Evolutionary conservation across 30 jellyfish, hydroid and myxozoan genomes (phyloP).

Genomic region (Hydractinia echinata): DNA sequence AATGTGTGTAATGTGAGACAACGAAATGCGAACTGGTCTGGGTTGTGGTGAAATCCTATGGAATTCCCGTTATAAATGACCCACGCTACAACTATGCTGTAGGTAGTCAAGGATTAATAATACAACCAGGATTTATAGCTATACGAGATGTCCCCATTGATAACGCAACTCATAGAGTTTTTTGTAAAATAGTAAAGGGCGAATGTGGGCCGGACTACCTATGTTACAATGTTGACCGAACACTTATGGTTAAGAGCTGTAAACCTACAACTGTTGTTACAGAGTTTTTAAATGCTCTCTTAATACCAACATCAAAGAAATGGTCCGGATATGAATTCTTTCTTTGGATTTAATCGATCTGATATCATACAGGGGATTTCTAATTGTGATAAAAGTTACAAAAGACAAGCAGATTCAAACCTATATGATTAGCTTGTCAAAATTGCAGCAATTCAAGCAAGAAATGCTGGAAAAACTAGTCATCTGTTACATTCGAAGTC

Average conservation of each 20-base stretch:
- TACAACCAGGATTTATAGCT: neutral
- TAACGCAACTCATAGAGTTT: neutral
- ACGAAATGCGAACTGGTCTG: too few species aligned
- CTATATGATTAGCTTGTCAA: neutral
- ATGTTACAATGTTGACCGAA: neutral
- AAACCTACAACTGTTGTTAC: too few species aligned
- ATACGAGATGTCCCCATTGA: neutral
- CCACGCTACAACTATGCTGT: neutral
- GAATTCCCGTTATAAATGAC: neutral
- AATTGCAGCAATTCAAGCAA: slow-evolving; percentile 5
- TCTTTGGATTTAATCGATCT: too few species aligned
- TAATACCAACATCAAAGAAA: too few species aligned
- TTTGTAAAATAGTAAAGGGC: neutral
- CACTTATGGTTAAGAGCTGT: too few species aligned
- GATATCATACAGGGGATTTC: too few species aligned
- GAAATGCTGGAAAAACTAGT: slow-evolving; percentile 15
- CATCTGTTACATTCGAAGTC: neutral
- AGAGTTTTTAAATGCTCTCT: too few species aligned
- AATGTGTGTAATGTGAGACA: too few species aligned
- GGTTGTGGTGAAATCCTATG: neutral
- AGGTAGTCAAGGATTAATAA: neutral
- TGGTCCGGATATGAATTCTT: too few species aligned
- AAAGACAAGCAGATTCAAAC: slow-evolving; percentile 1
- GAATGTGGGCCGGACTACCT: neutral
- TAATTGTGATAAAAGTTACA: too few species aligned